Evolutionary conservation across 1,140 invertebrate species (phyloP).

Genomic region (Drosophila punjabiensis): DNA sequence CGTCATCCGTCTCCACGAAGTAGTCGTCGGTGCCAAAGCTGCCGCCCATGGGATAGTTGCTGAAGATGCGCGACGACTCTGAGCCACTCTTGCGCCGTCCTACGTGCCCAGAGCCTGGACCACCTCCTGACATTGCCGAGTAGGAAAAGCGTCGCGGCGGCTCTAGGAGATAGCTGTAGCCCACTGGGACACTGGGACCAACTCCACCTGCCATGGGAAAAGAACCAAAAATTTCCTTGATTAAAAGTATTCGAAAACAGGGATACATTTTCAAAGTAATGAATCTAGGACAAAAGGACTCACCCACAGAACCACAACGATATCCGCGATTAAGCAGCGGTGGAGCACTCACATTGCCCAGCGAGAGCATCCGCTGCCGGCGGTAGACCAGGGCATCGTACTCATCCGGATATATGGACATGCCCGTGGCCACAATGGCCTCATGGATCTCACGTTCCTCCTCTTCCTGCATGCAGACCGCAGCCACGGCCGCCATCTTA

Average conservation of each 20-base stretch:
- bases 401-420: slow-evolving; percentile 86
- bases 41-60: slow-evolving; percentile 87
- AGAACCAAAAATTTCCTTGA: too few relatives aligned
- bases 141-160: slow-evolving; percentile 87
- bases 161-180: slow-evolving; percentile 89
- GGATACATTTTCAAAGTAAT: background rate
- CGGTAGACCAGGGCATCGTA: slow-evolving; percentile 86
- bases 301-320: slow-evolving; percentile 89
- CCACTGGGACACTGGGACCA: slow-evolving; percentile 85
- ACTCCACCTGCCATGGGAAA: slow-evolving; percentile 51
- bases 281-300: slow-evolving; percentile 9
- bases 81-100: slow-evolving; percentile 85
- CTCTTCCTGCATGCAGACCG: slow-evolving; percentile 92
- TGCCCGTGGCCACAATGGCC: slow-evolving; percentile 90
- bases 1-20: slow-evolving; percentile 85
- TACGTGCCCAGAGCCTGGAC: slow-evolving; percentile 80
- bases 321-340: slow-evolving; percentile 86
- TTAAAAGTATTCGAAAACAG: background rate
- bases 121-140: slow-evolving; percentile 72
- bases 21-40: slow-evolving; percentile 86
- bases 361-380: slow-evolving; percentile 86
- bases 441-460: slow-evolving; percentile 90
- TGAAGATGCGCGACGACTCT: slow-evolving; percentile 83
- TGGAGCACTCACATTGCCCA: slow-evolving; percentile 86
- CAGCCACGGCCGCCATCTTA: slow-evolving; percentile 88